Base-by-base conservation (phyloP, 2,888 invertebrate species). In the Eupeodes latifasciatus region DNA sequence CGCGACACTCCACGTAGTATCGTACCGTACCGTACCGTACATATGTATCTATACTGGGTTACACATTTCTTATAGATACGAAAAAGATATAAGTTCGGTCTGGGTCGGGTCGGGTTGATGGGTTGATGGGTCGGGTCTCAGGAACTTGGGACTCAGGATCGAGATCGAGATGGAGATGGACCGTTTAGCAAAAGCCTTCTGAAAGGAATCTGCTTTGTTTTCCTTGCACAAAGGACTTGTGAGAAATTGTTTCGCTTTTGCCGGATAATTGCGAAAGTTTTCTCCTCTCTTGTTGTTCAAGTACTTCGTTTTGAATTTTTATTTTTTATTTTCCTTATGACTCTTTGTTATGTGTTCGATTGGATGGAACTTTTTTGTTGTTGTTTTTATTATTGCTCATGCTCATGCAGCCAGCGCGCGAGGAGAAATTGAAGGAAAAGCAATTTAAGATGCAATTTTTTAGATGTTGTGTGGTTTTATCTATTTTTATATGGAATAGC, bases 191-290 rank as follows among this genome's bases (percentile, higher is more conserved):
- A 67, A 40, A 67, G 53, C 76, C 66, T 77, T 53, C 81, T 47
- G 62, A 81, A 85, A 71, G 66, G 81, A 85, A 77, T 81, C 76
- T 44, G 72, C 81, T 78, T 85, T 85, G 81, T 85, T 67, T 81
- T 67, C 16, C 74, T 10, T 47, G 77, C 51, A 81, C 85, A 85
- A 85, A 85, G 77, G 81, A 69, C 53, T 81, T 85, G 74, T 67
- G 81, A 75, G 81, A 78, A 78, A 81, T 81, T 81, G 81, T 81
- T 81, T 81, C 67, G 49, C 67, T 78, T 85, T 81, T 85, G 76
- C 78, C 5, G 74, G 62, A 81, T 85, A 85, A 85, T 85, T 85
- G 85, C 69, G 61, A 85, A 85, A 85, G 78, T 85, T 85, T 81
- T 81, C 76, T 81, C n/a, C 78, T 72, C 81, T 85, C 81, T 85